Evolutionary conservation across 2,888 invertebrate genomes (phyloP), one percentile per base, ranked within the genome.

Genomic region (Hydropsyche betteni): DNA sequence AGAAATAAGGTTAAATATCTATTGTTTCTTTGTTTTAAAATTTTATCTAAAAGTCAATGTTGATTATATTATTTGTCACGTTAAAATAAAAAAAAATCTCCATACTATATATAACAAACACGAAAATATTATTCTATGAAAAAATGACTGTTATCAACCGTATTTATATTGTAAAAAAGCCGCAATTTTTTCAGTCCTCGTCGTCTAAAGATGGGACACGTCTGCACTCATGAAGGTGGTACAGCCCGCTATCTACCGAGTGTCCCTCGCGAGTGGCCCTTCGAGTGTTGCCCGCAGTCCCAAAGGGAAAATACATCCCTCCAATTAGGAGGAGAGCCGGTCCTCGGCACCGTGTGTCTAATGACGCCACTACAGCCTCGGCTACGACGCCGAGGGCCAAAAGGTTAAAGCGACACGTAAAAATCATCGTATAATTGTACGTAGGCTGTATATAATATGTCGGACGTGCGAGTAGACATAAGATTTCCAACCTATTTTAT

Each of bases 261-360:
- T 12, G 74, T 7, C 7, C 24, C 58, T 7, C 16, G 44, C 44
- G 44, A 68, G 69, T 52, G 74, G 69, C 16, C 53, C 14, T 12
- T 74, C 36, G 50, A 55, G 58, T 69, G 74, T 24, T 24, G 24
- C 24, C 24, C 24, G 69, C 71, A 68, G 77, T 70, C 76, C 74
- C 77, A 72, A 75, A 77, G 75, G 74, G 75, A 72, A 76, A 75
- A 79, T 76, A 74, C 76, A 75, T 78, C 79, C 76, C 76, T 75
- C 79, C 77, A 79, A 78, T 79, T 78, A 78, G 77, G 68, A 75
- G 51, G 72, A 76, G 75, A 76, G 38, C 44, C 4, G 74, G 38
- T 16, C 36, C 55, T 55, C 72, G 74, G 74, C 69, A 68, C 70
- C 34, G 58, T 55, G 73, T 77, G 79, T 76, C 77, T 79, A 79